A percentile compares a stretch with the other conserved stretches of the same genome.
Evolutionary conservation across 2,888 invertebrate genomes (phyloP).

Genomic region (Acronicta leporina): DNA sequence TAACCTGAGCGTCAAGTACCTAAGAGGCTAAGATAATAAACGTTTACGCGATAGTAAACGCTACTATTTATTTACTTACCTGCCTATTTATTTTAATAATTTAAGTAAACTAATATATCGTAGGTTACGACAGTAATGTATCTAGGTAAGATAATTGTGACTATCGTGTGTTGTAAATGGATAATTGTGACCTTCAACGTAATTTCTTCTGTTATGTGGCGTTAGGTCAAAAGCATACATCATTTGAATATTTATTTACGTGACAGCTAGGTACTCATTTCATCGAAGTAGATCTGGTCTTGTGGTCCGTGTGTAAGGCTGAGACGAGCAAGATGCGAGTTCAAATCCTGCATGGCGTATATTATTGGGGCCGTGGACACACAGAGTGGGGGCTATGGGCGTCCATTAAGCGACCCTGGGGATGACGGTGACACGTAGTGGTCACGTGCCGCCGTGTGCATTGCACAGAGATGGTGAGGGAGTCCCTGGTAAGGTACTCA

Average conservation of each 20-base stretch:
- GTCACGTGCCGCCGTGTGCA: too few relatives aligned
- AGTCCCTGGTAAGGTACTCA: too few relatives aligned
- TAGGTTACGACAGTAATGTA: conserved; percentile 11
- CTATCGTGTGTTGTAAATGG: conserved; percentile 14
- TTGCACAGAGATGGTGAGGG: too few relatives aligned
- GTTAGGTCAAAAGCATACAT: conserved; percentile 18
- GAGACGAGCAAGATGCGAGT: too few relatives aligned
- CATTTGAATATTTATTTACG: conserved; percentile 13
- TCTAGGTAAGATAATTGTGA: not conserved
- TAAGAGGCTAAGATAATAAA: not conserved
- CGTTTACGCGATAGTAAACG: conserved; percentile 1
- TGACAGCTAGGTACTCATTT: not conserved
- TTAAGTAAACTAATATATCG: not conserved
- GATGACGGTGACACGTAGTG: too few relatives aligned
- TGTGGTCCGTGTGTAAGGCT: too few relatives aligned
- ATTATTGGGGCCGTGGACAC: too few relatives aligned
- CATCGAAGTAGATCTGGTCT: too few relatives aligned
- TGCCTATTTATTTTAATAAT: not conserved
- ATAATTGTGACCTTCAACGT: conserved; percentile 43
- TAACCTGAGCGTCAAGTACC: too few relatives aligned
- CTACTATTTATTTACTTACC: not conserved
- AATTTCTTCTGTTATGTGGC: conserved; percentile 13
- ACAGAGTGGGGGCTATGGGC: too few relatives aligned
- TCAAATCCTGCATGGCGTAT: too few relatives aligned
- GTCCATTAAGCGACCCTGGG: too few relatives aligned